phyloP scores from a whole-genome alignment of 2,113 vertebrate genomes.

The Myrmecophaga tridactyla region DNA sequence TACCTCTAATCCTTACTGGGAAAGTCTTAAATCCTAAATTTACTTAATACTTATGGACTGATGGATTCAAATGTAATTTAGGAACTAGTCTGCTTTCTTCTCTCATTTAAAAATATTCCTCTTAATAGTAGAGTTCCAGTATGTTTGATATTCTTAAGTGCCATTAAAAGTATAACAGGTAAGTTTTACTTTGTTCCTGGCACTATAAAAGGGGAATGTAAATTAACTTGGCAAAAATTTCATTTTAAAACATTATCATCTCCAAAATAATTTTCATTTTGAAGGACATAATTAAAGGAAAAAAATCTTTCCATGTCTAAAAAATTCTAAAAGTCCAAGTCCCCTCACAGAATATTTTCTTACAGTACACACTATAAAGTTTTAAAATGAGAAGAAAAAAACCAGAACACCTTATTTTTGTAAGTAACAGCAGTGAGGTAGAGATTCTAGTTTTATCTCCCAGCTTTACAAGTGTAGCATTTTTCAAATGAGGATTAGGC shows the following conservation, averaged over 20 bases:
- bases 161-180: not conserved
- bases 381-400: not conserved
- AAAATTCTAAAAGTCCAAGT: not conserved
- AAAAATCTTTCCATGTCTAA: not conserved
- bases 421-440: not conserved
- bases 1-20: not conserved
- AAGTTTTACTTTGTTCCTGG: not conserved
- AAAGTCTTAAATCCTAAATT: not conserved
- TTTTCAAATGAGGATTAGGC: not conserved
- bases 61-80: not conserved
- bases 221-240: conserved; percentile 26
- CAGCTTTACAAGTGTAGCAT: not conserved
- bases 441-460: not conserved
- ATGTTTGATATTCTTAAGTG: not conserved
- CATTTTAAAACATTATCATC: not conserved
- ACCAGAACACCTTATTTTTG: not conserved
- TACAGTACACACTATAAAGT: not conserved
- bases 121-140: not conserved
- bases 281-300: not conserved
- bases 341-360: not conserved
- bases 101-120: not conserved
- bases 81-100: not conserved
- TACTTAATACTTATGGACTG: not conserved
- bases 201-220: not conserved
- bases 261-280: not conserved